Base-by-base conservation (phyloP, 2,888 invertebrate genomes). In the Bellardia pandia region DNA sequence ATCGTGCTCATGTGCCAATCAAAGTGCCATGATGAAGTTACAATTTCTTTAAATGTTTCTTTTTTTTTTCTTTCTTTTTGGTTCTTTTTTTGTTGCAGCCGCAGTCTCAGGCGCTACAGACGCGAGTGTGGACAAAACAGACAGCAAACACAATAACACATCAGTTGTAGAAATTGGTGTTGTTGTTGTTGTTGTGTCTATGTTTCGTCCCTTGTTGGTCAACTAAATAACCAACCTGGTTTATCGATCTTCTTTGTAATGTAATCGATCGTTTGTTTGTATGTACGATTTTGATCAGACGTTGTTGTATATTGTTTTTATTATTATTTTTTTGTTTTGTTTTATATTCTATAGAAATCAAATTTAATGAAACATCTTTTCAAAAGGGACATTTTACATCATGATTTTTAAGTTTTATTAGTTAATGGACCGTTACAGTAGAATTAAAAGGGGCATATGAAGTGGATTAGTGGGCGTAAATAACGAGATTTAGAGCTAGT, bases 101-200 rank as follows among this genome's bases (percentile, higher is more conserved):
- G 40, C 37, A 37, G 37, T 71, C 71, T 40, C 51, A 80, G 86
- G 82, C 85, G 82, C 82, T 88, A 68, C 51, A 86, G 87, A 82
- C 81, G 88, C 88, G 89, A 90, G 92, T 92, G 92, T 91, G 91
- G 92, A 91, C 92, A 91, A 88, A 90, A 91, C 91, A 91, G 92
- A 91, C 92, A 91, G 90, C 89, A 87, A 89, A 88, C 90, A 89
- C 82, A 85, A 86, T 83, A 89, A 82, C 90, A 90, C 89, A 90
- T 89, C 85, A 88, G 71, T 80, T 85, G 79, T 51, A 72, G 58
- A 69, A 80, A 68, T 51, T n/a, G n/a, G n/a, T n/a, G n/a, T n/a
- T n/a, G n/a, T n/a, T n/a, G n/a, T n/a, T n/a, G n/a, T n/a, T 45
- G 8, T 23, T 53, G 40, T 71, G 37, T 74, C 87, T 86, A 80